A percentile compares a stretch with the other conserved stretches of the same genome.
Evolutionary conservation across 2,797 vertebrate genomes (phyloP).

Genomic region (Poliocrania exsul): DNA sequence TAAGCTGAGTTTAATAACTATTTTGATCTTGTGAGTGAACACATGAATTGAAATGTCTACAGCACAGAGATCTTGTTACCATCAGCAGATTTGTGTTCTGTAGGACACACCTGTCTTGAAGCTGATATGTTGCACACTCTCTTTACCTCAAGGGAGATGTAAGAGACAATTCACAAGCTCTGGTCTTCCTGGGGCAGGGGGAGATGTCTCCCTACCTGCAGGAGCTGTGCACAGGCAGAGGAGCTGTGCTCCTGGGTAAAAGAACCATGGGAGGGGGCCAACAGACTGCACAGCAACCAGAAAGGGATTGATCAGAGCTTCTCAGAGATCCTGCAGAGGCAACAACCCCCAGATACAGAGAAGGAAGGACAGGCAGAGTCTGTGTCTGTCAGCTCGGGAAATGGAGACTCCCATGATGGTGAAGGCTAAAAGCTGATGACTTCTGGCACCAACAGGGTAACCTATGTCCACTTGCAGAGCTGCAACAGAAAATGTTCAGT

Average conservation of each 20-base stretch:
- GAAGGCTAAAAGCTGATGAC: background rate
- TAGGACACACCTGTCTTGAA: background rate
- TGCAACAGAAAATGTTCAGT: background rate
- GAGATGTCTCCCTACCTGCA: background rate
- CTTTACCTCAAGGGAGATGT: background rate
- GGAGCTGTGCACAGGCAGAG: background rate
- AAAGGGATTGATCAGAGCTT: background rate
- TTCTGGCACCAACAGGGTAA: background rate
- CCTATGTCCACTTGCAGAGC: background rate
- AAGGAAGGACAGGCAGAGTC: background rate
- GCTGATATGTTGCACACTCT: background rate
- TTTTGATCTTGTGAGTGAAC: background rate
- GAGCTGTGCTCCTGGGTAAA: background rate
- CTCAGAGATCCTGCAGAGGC: background rate
- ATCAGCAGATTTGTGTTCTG: background rate
- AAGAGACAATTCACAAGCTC: background rate
- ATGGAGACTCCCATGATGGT: background rate
- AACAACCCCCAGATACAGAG: rapidly evolving
- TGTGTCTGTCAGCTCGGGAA: background rate
- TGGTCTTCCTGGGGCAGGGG: background rate
- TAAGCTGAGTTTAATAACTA: background rate
- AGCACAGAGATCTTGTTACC: background rate
- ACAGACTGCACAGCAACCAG: background rate
- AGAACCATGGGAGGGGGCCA: background rate
- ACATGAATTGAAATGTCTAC: background rate